These are phyloP conservation scores for Acronicta aceris DNA, from an alignment of 2,888 invertebrate species.

Conservation along the genomic window DNA sequence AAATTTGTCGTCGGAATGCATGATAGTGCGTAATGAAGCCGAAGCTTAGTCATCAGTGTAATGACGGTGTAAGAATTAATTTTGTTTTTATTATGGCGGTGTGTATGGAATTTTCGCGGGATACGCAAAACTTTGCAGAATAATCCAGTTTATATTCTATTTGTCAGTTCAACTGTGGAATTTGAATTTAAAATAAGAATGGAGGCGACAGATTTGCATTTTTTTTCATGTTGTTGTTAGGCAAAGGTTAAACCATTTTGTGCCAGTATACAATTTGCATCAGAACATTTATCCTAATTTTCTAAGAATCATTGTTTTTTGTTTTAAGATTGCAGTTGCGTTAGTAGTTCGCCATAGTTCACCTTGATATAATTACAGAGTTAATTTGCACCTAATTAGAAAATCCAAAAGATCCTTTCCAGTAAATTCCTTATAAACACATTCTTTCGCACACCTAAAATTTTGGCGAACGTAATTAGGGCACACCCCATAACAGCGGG, in stretches of 20 bases:
- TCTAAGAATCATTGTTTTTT: no score
- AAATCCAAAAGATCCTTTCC: constrained; percentile 8
- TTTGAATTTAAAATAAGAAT: no score
- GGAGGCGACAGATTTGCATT: no score
- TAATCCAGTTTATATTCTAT: neutral
- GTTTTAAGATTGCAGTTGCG: no score
- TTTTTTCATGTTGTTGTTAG: no score
- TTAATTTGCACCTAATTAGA: constrained; percentile 16
- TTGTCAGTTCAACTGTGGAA: no score
- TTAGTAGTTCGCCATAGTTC: no score
- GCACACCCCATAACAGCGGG: constrained; percentile 75
- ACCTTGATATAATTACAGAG: neutral
- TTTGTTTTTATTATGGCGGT: neutral
- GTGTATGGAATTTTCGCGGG: neutral
- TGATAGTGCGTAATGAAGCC: constrained; percentile 25
- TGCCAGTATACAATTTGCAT: no score
- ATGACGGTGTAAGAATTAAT: constrained; percentile 5
- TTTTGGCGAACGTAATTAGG: constrained; percentile 83
- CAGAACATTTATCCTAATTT: no score
- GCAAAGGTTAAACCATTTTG: no score
- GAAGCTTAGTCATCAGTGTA: constrained; percentile 33
- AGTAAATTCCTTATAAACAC: constrained; percentile 34
- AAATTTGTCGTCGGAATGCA: constrained; percentile 17
- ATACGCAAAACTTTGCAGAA: constrained; percentile 14
- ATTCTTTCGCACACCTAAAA: constrained; percentile 50